Conservation (phyloP, 2,888 invertebrate species). For the Merodon equestris region DNA sequence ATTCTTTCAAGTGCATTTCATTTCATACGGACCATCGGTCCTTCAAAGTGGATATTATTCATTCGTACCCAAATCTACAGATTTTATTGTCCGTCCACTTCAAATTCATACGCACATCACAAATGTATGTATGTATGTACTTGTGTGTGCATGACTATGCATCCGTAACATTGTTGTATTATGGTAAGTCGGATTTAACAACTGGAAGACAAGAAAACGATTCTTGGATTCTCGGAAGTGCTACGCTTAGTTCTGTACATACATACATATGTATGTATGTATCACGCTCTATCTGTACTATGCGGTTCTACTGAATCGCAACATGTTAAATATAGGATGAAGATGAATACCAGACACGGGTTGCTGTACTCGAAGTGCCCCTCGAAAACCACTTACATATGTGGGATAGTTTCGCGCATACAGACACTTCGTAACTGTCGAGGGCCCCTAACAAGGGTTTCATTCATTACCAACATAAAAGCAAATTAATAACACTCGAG, state of each 20-base stretch:
- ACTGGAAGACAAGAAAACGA: conserved; percentile 30
- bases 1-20: conserved; percentile 54
- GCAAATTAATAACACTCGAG: conserved; percentile 50
- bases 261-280: too few species aligned
- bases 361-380: conserved; percentile 50
- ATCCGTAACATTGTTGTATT: too few species aligned
- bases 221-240: conserved; percentile 49
- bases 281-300: too few species aligned
- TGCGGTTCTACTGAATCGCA: conserved; percentile 29
- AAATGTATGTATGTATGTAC: background rate
- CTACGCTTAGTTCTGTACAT: conserved; percentile 47
- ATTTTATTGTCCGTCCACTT: conserved; percentile 64
- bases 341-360: conserved; percentile 2
- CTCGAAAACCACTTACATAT: conserved; percentile 57
- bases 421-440: conserved; percentile 21
- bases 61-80: conserved; percentile 56
- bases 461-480: conserved; percentile 62
- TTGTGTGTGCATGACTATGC: too few species aligned
- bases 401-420: conserved; percentile 24
- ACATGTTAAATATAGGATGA: conserved; percentile 17
- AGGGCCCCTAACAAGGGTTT: conserved; percentile 57
- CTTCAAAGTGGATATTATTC: conserved; percentile 57
- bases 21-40: conserved; percentile 16
- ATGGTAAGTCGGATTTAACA: background rate
- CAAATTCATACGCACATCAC: conserved; percentile 30